These are phyloP conservation scores for Macquaria ambigua DNA, from an alignment of 2,113 vertebrate genomes.

Conservation along the genomic window DNA sequence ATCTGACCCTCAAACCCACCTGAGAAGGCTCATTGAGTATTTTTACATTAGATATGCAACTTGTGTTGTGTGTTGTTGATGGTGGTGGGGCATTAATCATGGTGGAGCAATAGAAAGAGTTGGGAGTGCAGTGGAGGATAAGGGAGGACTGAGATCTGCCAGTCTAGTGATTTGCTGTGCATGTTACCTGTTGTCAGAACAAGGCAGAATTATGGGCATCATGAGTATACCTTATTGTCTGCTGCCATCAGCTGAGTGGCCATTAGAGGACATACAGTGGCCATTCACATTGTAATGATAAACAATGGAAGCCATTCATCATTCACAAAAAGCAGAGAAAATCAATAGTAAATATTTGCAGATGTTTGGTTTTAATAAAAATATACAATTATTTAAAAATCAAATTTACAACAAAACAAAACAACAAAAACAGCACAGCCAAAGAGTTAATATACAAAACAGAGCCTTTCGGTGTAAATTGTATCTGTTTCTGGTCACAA, in stretches of 20 bases:
- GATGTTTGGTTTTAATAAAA: slow-evolving; percentile 15
- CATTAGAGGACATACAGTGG: slow-evolving; percentile 63
- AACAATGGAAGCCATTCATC: slow-evolving; percentile 51
- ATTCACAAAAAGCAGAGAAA: slow-evolving; percentile 30
- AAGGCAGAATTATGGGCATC: slow-evolving; percentile 65
- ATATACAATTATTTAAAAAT: background rate
- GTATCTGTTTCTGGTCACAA: background rate
- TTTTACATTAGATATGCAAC: slow-evolving; percentile 71
- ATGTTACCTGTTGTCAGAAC: slow-evolving; percentile 67
- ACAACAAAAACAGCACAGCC: background rate
- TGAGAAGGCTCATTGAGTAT: slow-evolving; percentile 66
- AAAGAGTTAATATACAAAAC: background rate
- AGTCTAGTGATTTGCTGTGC: slow-evolving; percentile 67
- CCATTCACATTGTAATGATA: slow-evolving; percentile 55
- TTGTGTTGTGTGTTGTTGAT: slow-evolving; percentile 60
- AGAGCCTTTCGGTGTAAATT: background rate
- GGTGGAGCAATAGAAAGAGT: slow-evolving; percentile 38
- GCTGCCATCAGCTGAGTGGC: slow-evolving; percentile 65
- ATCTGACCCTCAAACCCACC: slow-evolving; percentile 70
- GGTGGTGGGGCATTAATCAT: slow-evolving; percentile 65
- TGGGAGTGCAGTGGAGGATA: slow-evolving; percentile 57
- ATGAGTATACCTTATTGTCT: slow-evolving; percentile 66
- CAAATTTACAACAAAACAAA: background rate
- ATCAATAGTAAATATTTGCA: background rate
- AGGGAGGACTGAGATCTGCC: slow-evolving; percentile 65